Evolutionary conservation across 2,797 vertebrate genomes (phyloP), one percentile per base, ranked within the genome.

Genomic region (Acanthurus lineatus): DNA sequence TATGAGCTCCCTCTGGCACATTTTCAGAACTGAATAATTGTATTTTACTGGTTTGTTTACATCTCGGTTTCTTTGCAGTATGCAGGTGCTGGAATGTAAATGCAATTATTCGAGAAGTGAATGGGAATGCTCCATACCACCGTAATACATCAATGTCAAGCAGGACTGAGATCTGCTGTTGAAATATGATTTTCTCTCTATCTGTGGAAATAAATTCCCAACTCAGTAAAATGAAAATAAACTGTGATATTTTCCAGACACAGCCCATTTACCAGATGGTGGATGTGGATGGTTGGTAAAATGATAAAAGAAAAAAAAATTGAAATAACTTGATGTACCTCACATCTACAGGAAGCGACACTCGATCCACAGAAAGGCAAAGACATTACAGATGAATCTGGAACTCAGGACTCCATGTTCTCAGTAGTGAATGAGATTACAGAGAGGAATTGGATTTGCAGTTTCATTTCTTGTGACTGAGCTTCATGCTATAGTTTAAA

Each of bases 71-170:
- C 77, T 66, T 71, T 64, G 54, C 40, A 61, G 73, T 64, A 79
- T 88, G 73, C 77, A 86, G 87, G 86, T 76, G 84, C 58, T 77
- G 64, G 53, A 83, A 85, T 87, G 80, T 80, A 80, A 91, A 92
- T 83, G 74, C 73, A 89, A 87, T 93, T 90, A 92, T 78, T 32
- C 28, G 67, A 67, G 78, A 63, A 63, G 78, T 84, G 83, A 85
- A 86, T 69, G 76, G 69, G 82, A 89, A 88, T 77, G 83, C 75
- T 83, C 54, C 35, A 66, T 60, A 86, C 79, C 79, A 73, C 77
- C 86, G 91, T 80, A 84, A 93, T 93, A 86, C 69, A 92, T 93
- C 91, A 93, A 47, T 82, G 91, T 91, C 90, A 88, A 44, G 70
- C 69, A 73, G 82, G 72, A 86, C 84, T 79, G 80, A 87, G 76